Conservation (phyloP, 2,113 vertebrate genomes). For the Anthoscopus minutus region DNA sequence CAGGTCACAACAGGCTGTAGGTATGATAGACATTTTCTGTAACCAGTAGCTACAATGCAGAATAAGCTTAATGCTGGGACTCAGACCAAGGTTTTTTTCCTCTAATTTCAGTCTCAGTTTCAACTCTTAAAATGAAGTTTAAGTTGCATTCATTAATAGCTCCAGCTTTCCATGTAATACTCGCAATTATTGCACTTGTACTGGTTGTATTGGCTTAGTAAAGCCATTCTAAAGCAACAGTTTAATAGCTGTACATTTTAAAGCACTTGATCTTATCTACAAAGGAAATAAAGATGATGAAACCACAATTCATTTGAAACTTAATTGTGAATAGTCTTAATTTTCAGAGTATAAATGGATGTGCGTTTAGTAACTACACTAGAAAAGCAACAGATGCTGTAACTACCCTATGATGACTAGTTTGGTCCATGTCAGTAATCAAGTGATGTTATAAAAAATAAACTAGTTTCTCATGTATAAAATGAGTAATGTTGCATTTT, state of each 20-base stretch:
- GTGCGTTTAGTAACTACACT: constrained; percentile 27
- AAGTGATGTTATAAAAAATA: constrained; percentile 81
- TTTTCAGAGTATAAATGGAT: constrained; percentile 17
- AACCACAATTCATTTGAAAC: constrained; percentile 36
- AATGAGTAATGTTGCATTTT: constrained; percentile 78
- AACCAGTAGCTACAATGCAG: constrained; percentile 44
- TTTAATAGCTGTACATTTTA: constrained; percentile 61
- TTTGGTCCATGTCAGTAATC: constrained; percentile 78
- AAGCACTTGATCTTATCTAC: constrained; percentile 58
- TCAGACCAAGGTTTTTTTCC: background rate
- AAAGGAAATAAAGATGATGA: constrained; percentile 47
- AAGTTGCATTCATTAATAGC: constrained; percentile 17
- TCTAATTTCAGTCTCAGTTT: background rate
- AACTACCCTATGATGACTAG: constrained; percentile 46
- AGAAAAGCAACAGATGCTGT: constrained; percentile 42
- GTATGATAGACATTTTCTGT: constrained; percentile 3
- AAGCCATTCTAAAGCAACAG: constrained; percentile 59
- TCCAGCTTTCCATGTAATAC: constrained; percentile 51
- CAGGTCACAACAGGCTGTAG: constrained; percentile 24
- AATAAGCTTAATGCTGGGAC: constrained; percentile 12
- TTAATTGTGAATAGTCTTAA: background rate
- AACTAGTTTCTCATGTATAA: constrained; percentile 75
- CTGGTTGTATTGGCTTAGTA: constrained; percentile 55
- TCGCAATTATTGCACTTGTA: constrained; percentile 73
- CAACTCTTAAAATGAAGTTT: background rate